Percentiles rank a stretch among this genome's conserved stretches.
phyloP scores from a whole-genome alignment of 2,888 invertebrate species.

The Pachydiplax longipennis region DNA sequence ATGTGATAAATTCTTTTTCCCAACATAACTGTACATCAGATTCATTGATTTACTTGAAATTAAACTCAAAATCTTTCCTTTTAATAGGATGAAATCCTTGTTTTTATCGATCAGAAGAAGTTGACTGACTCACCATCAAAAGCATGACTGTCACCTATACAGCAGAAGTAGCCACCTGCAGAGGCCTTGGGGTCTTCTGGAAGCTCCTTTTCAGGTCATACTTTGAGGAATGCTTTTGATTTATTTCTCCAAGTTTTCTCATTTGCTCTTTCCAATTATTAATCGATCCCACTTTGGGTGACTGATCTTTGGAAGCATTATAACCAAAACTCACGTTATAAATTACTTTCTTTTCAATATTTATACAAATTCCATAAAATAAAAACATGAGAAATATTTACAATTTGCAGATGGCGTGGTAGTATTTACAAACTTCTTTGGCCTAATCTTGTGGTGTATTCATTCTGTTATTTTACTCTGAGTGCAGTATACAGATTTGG shows the following conservation, averaged over 20 bases:
- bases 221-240: neutral
- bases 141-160: slow-evolving; percentile 87
- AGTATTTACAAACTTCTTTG: slow-evolving; percentile 95
- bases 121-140: neutral
- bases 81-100: no score
- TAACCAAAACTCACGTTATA: no score
- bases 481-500: slow-evolving; percentile 79
- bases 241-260: neutral
- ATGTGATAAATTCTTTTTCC: no score
- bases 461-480: slow-evolving; percentile 78
- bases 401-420: slow-evolving; percentile 81
- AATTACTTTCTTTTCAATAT: no score
- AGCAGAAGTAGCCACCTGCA: slow-evolving; percentile 84
- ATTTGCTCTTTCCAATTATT: neutral
- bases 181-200: slow-evolving; percentile 86
- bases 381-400: neutral
- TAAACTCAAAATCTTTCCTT: no score
- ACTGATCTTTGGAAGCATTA: neutral
- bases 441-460: slow-evolving; percentile 84
- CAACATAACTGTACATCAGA: no score
- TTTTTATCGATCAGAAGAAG: no score
- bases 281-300: no score
- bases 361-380: no score
- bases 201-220: slow-evolving; percentile 80
- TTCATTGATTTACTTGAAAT: no score